These are phyloP conservation scores for Physella acuta DNA, from an alignment of 1,140 invertebrate species.

Conservation along the genomic window DNA sequence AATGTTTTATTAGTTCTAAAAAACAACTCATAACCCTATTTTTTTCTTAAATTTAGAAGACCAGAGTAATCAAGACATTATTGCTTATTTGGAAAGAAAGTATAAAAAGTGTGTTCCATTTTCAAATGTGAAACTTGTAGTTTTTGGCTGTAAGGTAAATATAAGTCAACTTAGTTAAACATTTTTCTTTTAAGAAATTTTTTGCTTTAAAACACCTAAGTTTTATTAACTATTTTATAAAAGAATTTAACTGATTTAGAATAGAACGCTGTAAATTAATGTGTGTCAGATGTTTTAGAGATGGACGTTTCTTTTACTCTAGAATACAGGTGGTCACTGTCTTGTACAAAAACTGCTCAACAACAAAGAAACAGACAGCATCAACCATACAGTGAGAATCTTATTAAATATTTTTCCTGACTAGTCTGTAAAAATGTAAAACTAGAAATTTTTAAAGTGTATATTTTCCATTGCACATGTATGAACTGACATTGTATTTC, in stretches of 20 bases:
- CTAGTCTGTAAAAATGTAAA: not conserved
- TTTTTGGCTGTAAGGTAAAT: slow-evolving; percentile 20
- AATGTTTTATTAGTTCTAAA: not conserved
- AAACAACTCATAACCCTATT: not conserved
- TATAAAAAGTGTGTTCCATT: not conserved
- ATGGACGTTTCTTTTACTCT: not conserved
- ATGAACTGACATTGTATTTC: not conserved
- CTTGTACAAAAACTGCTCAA: slow-evolving; percentile 3
- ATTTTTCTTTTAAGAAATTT: not conserved
- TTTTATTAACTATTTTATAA: not conserved
- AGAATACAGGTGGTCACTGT: slow-evolving; percentile 2
- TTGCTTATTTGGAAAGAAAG: slow-evolving; percentile 13
- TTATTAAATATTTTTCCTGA: not conserved
- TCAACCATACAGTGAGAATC: not conserved
- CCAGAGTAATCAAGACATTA: not conserved
- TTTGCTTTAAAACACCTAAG: not conserved
- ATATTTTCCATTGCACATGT: not conserved
- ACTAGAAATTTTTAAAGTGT: not conserved
- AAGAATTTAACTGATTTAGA: not conserved
- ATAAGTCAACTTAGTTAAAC: not conserved
- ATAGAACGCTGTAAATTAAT: not conserved
- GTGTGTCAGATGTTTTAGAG: not conserved
- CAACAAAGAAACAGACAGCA: not conserved
- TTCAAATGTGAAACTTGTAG: slow-evolving; percentile 15
- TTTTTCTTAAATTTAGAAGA: not conserved